Percentiles rank a stretch among this genome's conserved stretches.
Conservation (phyloP, 2,888 invertebrate genomes). For the Lepeophtheirus nordmannii region DNA sequence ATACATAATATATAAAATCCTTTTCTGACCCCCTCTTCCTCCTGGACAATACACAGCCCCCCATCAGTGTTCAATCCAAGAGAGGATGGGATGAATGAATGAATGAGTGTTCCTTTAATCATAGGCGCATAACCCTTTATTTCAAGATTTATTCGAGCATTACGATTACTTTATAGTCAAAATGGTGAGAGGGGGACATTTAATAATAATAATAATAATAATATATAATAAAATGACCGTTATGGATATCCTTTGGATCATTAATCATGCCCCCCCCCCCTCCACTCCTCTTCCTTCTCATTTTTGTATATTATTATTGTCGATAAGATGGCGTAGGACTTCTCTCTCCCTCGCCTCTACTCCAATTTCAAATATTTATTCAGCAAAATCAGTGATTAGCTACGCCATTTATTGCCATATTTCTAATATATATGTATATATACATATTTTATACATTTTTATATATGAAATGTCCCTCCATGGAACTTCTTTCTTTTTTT, state of each 20-base stretch:
- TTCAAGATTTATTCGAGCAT: conserved; percentile 2
- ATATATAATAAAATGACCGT: conserved; percentile 1
- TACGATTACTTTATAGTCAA: neutral
- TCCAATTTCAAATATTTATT: neutral
- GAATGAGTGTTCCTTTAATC: no score
- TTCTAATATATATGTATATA: neutral
- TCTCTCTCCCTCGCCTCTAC: neutral
- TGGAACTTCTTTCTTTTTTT: neutral
- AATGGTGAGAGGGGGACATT: neutral
- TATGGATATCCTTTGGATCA: neutral
- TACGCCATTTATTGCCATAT: conserved; percentile 2
- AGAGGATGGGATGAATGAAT: no score
- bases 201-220: neutral
- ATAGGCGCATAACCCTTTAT: no score
- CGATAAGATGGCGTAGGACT: no score
- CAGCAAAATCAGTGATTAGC: neutral
- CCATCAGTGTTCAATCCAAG: no score
- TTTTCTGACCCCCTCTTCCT: no score
- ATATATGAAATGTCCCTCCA: neutral
- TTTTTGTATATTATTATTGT: no score
- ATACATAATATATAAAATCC: no score
- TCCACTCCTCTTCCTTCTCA: neutral
- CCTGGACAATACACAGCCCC: no score
- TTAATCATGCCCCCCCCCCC: neutral
- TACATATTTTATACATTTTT: neutral